Base-by-base conservation (phyloP, 2,113 vertebrate species). In the Neogobius melanostomus region DNA sequence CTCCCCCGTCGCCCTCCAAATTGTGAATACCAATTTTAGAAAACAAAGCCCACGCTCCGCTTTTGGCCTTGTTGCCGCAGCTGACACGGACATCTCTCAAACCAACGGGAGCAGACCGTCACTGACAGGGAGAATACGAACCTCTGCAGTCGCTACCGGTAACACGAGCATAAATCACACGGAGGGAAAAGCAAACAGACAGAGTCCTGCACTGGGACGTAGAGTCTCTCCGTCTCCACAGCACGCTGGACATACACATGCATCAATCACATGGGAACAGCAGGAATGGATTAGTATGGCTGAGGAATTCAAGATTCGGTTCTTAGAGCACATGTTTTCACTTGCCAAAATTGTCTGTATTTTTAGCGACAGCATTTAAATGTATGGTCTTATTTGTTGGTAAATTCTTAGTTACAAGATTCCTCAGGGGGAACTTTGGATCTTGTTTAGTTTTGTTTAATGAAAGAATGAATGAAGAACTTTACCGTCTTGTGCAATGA, bases 201-300 rank as follows among this genome's bases (percentile, higher is more conserved):
- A 63, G 57, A 36, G 8, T 0, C 60, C 56, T 42, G 64, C 21
- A 11, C 62, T 78, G 48, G 16, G 52, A n/a, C n/a, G n/a, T n/a
- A n/a, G n/a, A n/a, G n/a, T n/a, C 28, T 28, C 72, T 64, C 9
- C 2, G 48, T 59, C 57, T 62, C 66, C 53, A 42, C 44, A 28
- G 36, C 61, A 64, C 63, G 50, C 45, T 59, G 43, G 49, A 77
- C 69, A 69, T n/a, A 16, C 76, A 74, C 74, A 74, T 49, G 68
- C 74, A 88, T 85, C 80, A 78, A 86, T 86, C 83, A 83, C 61
- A 11, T 12, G 49, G 5, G 48, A 49, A 9, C 11, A 1, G 11
- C 11, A 14, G 49, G 49, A 6, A 50, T 2, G 49, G 5, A 11
- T 14, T 50, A 11, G 14, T 11, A 49, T 49, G 48, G 11, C 2